A percentile compares a stretch with the other conserved stretches of the same genome.
These are phyloP conservation scores for Patella caerulea DNA, from an alignment of 2,888 invertebrate genomes.

Conservation along the genomic window DNA sequence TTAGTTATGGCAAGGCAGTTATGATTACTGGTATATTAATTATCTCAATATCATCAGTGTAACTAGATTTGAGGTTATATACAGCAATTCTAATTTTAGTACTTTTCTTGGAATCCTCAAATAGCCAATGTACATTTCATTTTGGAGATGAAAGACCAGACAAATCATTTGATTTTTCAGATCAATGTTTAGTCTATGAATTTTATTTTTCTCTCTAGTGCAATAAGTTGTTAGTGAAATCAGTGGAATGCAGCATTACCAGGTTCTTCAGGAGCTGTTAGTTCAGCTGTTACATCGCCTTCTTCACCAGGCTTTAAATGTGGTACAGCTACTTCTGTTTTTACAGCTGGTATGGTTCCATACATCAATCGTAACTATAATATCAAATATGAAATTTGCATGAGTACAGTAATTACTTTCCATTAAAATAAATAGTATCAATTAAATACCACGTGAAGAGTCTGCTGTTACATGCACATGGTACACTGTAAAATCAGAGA, in stretches of 20 bases:
- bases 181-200: too few relatives aligned
- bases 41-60: background rate
- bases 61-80: background rate
- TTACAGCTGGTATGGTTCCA: conserved; percentile 51
- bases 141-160: too few relatives aligned
- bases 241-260: conserved; percentile 36
- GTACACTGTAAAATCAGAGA: too few relatives aligned
- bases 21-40: background rate
- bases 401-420: too few relatives aligned
- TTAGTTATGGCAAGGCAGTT: background rate
- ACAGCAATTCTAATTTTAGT: background rate
- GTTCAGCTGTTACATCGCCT: conserved; percentile 60
- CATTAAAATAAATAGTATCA: too few relatives aligned
- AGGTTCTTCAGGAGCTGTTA: conserved; percentile 59
- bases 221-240: too few relatives aligned
- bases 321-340: conserved; percentile 56
- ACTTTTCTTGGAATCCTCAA: background rate
- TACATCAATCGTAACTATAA: conserved; percentile 48
- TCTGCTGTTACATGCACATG: too few relatives aligned
- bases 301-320: conserved; percentile 61
- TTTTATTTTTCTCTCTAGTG: too few relatives aligned
- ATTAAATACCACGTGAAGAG: too few relatives aligned
- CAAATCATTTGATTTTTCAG: too few relatives aligned
- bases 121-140: too few relatives aligned
- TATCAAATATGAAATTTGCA: background rate